Conservation (phyloP, 2,113 vertebrate species). For the Catharus bicknelli region DNA sequence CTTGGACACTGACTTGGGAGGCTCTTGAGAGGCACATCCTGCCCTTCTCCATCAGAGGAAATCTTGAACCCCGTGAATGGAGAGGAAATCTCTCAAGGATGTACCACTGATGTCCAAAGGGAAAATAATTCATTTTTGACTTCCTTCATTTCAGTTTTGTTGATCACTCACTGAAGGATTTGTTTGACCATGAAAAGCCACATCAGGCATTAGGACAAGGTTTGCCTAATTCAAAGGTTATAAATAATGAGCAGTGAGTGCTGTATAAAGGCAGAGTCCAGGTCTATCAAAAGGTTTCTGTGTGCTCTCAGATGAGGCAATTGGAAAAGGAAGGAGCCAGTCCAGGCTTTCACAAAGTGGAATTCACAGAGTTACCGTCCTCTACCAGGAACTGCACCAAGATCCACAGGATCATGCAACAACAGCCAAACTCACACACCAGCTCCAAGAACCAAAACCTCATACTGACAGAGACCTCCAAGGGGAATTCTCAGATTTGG, state of each 20-base stretch:
- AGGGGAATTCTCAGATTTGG: background rate
- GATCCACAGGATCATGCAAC: background rate
- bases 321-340: background rate
- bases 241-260: background rate
- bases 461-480: background rate
- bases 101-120: conserved; percentile 3
- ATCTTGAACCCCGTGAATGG: background rate
- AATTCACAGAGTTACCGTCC: background rate
- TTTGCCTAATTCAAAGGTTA: background rate
- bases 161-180: background rate
- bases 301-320: background rate
- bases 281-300: background rate
- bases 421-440: background rate
- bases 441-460: background rate
- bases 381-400: background rate
- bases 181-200: background rate
- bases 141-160: conserved; percentile 35
- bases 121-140: background rate
- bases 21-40: conserved; percentile 37
- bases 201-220: background rate
- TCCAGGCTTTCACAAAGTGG: background rate
- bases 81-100: conserved; percentile 54
- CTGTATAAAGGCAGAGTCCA: background rate
- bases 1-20: background rate
- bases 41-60: conserved; percentile 52